Base-by-base conservation (phyloP, 2,888 invertebrate species). In the Mythimna loreyi region DNA sequence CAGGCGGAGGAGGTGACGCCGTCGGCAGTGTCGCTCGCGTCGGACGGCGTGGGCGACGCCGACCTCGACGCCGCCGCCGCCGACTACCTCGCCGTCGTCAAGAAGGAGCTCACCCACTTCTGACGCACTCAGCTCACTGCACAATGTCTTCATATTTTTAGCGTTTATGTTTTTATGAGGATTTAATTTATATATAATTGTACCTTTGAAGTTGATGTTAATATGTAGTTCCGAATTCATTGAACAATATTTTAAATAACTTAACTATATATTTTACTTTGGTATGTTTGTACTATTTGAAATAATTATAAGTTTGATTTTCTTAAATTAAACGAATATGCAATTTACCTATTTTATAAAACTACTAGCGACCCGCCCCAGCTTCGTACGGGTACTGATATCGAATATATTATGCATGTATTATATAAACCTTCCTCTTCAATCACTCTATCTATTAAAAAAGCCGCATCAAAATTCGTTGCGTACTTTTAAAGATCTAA, bases 1-100 rank as follows among this genome's bases (percentile, higher is more conserved):
- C 90, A 92, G 82, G 92, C 90, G 47, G 92, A 92, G 67, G 92
- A 91, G 74, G 89, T 86, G 72, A 87, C 88, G 78, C 88, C 85
- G 78, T 88, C 85, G 9, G 30, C 58, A 19, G 30, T 58, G 0
- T 63, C 63, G 2, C 63, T 63, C 19, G 3, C 30, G 9, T 30
- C 3, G 21, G 28, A 57, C 3, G 58, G 23, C 16, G 8, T 19
- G 13, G 43, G 23, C 0, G 63, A 63, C 58, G 58, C 63, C 0
- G 63, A 58, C 45, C 13, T 63, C 19, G 63, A 63, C 0, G 45
- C 45, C 6, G 30, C 63, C 43, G 19, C 58, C 6, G 30, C 30
- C 23, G 58, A 63, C 0, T 63, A 45, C 43, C 0, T 9, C 6
- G 58, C 63, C 19, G 13, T 6, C 23, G 5, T 58, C 19, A 58